Conservation (phyloP, 2,113 vertebrate species). For the Pomatorhinus ruficollis region DNA sequence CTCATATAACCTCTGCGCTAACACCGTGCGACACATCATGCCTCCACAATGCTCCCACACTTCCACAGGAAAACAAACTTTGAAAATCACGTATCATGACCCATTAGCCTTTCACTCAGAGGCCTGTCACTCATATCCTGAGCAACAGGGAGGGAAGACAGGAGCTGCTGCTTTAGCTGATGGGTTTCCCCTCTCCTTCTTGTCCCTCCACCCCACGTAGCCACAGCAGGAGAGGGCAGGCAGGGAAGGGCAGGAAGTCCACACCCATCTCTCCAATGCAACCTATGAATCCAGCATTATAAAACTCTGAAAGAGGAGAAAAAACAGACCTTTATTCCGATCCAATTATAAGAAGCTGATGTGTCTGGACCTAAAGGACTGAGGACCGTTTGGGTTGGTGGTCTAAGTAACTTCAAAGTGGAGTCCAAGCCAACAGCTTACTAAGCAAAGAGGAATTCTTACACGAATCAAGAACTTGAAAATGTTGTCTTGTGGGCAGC, state of each 20-base stretch:
- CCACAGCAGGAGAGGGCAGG: neutral
- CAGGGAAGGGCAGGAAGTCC: neutral
- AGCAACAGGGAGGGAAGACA: neutral
- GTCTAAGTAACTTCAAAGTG: neutral
- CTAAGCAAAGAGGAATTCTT: neutral
- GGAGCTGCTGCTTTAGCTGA: neutral
- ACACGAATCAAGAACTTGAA: neutral
- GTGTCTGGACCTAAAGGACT: neutral
- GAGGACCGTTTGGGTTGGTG: neutral
- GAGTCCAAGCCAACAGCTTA: neutral
- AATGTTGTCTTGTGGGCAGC: neutral
- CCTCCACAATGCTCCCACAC: neutral
- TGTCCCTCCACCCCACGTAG: neutral
- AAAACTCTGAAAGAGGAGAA: neutral
- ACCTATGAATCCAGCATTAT: neutral
- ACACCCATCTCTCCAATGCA: neutral
- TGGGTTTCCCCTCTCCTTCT: accelerated
- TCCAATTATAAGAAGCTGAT: neutral
- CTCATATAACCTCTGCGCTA: accelerated
- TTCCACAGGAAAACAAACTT: neutral
- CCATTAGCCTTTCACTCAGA: neutral
- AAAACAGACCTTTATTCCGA: neutral
- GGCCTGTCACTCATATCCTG: neutral
- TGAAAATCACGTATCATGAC: accelerated
- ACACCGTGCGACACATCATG: neutral